Base-by-base conservation (phyloP, 2,888 invertebrate genomes). In the Chrysopilus asiliformis region DNA sequence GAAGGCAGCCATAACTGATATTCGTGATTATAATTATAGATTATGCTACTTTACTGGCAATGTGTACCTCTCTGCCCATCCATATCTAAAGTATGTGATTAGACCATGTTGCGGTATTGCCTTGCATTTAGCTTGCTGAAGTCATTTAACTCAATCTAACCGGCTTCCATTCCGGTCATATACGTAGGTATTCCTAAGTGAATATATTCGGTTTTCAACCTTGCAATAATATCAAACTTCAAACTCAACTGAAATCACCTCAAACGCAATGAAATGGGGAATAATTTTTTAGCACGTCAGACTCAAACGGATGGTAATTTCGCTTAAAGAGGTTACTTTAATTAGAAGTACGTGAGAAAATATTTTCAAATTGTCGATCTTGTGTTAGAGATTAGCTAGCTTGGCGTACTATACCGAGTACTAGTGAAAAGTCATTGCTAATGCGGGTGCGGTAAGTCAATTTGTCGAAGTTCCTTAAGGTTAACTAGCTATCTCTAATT, bases 11-110 rank as follows among this genome's bases (percentile, higher is more conserved):
- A 41, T 35, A 41, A 38, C 38, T 34, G 38, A 41, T 38, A 41
- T 38, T 41, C 41, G 41, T 41, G 41, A 41, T 41, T 41, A 41
- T 41, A 41, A 41, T 41, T 41, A 41, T 37, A 41, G 41, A 41
- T 41, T 38, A 27, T 34, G 28, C 33, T 38, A 38, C 38, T 41
- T 41, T 41, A 41, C 38, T 41, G 41, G 33, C 41, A 35, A 41
- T 41, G 38, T 38, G 22, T 38, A 37, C 28, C 28, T 35, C 28
- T 35, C 28, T 17, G 25, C 33, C 28, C 19, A 26, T 33, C 33
- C 29, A 28, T 32, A 32, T 14, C 29, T n/a, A 10, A 29, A 25
- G 30, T 33, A 33, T 29, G 33, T 18, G 26, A 32, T 30, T 33
- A 14, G 22, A 20, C 24, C 33, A 33, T 26, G 24, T 33, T 25